Conservation (phyloP, 1,140 invertebrate genomes). For the Drosophila auraria region DNA sequence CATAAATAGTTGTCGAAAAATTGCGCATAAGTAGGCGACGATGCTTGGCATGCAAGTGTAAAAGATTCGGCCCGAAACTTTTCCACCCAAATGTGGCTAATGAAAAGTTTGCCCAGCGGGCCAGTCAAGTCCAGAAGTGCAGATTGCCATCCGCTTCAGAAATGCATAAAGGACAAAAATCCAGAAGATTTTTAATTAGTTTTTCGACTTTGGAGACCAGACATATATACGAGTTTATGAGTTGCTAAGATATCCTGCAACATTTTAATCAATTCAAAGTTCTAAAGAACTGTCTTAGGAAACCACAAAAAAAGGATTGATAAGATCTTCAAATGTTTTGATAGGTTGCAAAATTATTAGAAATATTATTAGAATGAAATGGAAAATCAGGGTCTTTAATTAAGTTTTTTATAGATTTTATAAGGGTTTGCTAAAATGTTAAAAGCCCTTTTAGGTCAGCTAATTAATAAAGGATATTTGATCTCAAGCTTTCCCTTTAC, state of each 20-base stretch:
- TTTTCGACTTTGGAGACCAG: slow-evolving; percentile 27
- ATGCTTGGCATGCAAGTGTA: slow-evolving; percentile 73
- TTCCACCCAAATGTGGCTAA: slow-evolving; percentile 56
- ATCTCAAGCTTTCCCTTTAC: background rate
- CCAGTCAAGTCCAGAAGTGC: slow-evolving; percentile 30
- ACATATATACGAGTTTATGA: slow-evolving; percentile 11
- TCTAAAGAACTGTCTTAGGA: background rate
- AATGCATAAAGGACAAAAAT: slow-evolving; percentile 55
- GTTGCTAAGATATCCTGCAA: background rate
- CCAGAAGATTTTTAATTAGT: slow-evolving; percentile 55
- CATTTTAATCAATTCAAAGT: slow-evolving; percentile 19
- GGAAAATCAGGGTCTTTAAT: too few relatives aligned
- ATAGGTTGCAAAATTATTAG: too few relatives aligned
- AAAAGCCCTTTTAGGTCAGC: too few relatives aligned
- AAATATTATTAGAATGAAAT: too few relatives aligned
- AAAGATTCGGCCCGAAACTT: slow-evolving; percentile 64
- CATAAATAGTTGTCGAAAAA: slow-evolving; percentile 77
- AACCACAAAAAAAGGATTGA: background rate
- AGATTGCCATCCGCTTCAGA: slow-evolving; percentile 27
- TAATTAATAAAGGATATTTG: slow-evolving; percentile 22
- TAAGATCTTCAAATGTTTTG: too few relatives aligned
- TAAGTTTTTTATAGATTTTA: background rate
- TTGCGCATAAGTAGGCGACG: slow-evolving; percentile 73
- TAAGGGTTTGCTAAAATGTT: background rate
- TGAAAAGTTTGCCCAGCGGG: slow-evolving; percentile 60